Evolutionary conservation across 2,113 vertebrate species (phyloP).

Genomic region (Alethe castanea): DNA sequence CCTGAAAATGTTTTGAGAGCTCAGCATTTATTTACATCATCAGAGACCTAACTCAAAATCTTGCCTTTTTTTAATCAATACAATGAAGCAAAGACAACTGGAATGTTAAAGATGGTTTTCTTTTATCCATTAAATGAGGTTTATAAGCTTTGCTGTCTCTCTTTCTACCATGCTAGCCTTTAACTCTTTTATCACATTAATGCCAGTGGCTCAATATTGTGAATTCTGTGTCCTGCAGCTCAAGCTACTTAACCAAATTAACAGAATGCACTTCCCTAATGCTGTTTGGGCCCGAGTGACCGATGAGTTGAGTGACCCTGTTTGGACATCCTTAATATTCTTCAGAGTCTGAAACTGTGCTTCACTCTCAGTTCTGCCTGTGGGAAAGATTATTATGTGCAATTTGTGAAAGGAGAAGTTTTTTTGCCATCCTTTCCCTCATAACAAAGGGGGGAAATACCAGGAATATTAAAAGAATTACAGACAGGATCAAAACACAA

Average conservation of each 20-base stretch:
- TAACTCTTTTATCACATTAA: background rate
- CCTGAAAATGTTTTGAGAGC: background rate
- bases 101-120: background rate
- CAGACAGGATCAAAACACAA: background rate
- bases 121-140: background rate
- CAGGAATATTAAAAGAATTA: background rate
- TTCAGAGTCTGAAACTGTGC: background rate
- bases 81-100: background rate
- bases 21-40: background rate
- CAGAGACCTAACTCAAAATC: background rate
- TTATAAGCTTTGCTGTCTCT: conserved; percentile 9
- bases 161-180: background rate
- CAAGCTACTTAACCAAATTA: background rate
- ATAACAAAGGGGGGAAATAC: accelerated
- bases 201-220: background rate
- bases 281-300: background rate
- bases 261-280: background rate
- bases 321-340: background rate
- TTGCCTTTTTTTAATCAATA: background rate
- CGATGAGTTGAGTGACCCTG: background rate
- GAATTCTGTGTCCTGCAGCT: conserved; percentile 8
- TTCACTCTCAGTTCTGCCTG: background rate
- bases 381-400: background rate
- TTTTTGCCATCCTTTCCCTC: background rate
- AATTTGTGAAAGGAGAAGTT: background rate